Evolutionary conservation across 2,113 vertebrate species (phyloP), one percentile per base, ranked within the genome.

Genomic region (Channa maculata): DNA sequence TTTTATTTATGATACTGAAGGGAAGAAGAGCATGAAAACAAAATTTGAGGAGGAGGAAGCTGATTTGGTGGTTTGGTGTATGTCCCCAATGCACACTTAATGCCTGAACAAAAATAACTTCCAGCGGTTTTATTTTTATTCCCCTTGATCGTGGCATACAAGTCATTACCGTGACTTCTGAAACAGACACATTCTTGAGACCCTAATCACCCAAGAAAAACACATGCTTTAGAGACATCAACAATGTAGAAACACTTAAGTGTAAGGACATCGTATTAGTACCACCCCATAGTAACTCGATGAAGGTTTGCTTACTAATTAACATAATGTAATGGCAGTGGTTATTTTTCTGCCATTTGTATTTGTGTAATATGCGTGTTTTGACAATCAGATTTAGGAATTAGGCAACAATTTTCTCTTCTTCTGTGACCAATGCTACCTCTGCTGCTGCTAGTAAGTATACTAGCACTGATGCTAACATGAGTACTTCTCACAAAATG

Each of bases 1-100:
- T 71, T 73, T 60, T 69, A 78, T 90, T 82, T 86, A 81, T 88
- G 77, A 68, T 24, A 43, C 44, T 38, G 64, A 48, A 14, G 77
- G 36, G 24, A 70, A 37, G 72, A 74, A 12, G 50, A 36, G 77
- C 63, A 57, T 52, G n/a, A 77, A 83, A 85, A 75, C 58, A 61
- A 61, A 57, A 48, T 86, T 65, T 71, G 66, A 83, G 77, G 33
- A 67, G 45, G 50, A 71, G 74, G 52, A 80, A 74, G 52, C n/a
- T 53, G 71, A 38, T 68, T 48, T 66, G 44, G 39, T 50, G 57
- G 52, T 61, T 80, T 71, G 54, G 33, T 73, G 49, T 39, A 3
- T 1, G 38, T 82, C 65, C 72, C 65, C 5, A 5, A 46, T 65
- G 77, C 34, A 65, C 60, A 73, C 44, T 82, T 58, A 79, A 52